These are phyloP conservation scores for Colistium nudipinnis DNA, from an alignment of 2,113 vertebrate species.

Conservation along the genomic window DNA sequence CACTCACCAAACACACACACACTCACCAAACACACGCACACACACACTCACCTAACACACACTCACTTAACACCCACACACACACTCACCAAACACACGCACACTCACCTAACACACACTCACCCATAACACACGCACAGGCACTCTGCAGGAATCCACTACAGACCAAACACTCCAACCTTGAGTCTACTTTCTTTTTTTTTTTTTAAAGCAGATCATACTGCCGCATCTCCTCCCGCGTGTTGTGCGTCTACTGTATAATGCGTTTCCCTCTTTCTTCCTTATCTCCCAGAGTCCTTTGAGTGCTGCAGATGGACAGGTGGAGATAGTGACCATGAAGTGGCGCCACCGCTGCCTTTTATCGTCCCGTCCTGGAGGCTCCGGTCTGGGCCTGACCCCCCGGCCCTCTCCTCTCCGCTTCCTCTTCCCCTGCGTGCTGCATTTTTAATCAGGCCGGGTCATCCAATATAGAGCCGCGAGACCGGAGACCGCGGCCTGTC, in stretches of 20 bases:
- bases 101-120: no score
- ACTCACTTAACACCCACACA: no score
- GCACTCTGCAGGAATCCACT: constrained; percentile 6
- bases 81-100: no score
- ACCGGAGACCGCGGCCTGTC: constrained; percentile 71
- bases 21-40: no score
- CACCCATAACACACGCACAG: no score
- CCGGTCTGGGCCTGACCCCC: constrained; percentile 77
- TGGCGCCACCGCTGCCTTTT: constrained; percentile 75
- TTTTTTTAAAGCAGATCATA: constrained; percentile 39
- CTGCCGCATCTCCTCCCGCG: constrained; percentile 48
- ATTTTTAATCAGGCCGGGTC: constrained; percentile 81
- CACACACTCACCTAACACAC: no score
- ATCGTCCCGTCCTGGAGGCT: constrained; percentile 76
- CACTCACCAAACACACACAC: no score
- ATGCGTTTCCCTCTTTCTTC: constrained; percentile 45
- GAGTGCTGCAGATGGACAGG: constrained; percentile 84
- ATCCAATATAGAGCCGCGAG: constrained; percentile 75
- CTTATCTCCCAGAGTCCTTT: constrained; percentile 68
- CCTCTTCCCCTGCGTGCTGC: constrained; percentile 76
- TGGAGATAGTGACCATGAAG: constrained; percentile 81
- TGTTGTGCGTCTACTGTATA: constrained; percentile 54
- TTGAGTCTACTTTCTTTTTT: constrained; percentile 32
- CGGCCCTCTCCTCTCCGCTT: constrained; percentile 63
- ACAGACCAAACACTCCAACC: not conserved